Evolutionary conservation across 2,888 invertebrate species (phyloP), one percentile per base, ranked within the genome.

Genomic region (Lymantria monacha): DNA sequence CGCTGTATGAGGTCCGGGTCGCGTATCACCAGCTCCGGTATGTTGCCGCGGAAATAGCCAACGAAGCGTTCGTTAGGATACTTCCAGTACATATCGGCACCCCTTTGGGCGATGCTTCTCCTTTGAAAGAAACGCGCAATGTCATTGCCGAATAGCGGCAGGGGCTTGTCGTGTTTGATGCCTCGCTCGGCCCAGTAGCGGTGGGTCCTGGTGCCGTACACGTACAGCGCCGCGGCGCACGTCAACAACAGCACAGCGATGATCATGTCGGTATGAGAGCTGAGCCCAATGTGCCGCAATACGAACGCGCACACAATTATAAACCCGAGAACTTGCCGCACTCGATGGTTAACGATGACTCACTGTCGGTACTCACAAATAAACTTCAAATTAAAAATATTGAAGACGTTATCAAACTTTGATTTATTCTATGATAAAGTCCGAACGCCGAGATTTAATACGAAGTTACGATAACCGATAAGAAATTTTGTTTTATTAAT

Each of bases 1-100:
- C 65, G 72, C 46, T 82, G 83, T 2, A 77, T 64, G 1, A 84
- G 69, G 3, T 76, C 77, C 0, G 84, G 83, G 45, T 85, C 85
- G 8, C 83, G 70, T 11, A 85, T 64, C 10, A 85, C 63, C 10
- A 85, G 67, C 54, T 79, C 77, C 1, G 81, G 81, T 1, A 51
- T 61, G 10, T 55, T 58, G 1, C 71, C 75, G 7, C 83, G 70
- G 57, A 68, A 85, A 54, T 71, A 76, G 1, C 85, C 86, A 0
- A 86, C 81, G 9, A 79, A 70, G 31, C 70, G 70, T 53, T 84
- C 83, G 0, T 68, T 61, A 0, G 85, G 84, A 52, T 76, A 83
- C 51, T 73, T 77, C 69, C 74, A 72, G 59, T 85, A 85, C 9
- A 66, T 55, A n/a, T 83, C 81, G 0, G 66, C 72, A 2, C 69